These are phyloP conservation scores for Clivina fossor DNA, from an alignment of 2,888 invertebrate genomes.

Conservation along the genomic window DNA sequence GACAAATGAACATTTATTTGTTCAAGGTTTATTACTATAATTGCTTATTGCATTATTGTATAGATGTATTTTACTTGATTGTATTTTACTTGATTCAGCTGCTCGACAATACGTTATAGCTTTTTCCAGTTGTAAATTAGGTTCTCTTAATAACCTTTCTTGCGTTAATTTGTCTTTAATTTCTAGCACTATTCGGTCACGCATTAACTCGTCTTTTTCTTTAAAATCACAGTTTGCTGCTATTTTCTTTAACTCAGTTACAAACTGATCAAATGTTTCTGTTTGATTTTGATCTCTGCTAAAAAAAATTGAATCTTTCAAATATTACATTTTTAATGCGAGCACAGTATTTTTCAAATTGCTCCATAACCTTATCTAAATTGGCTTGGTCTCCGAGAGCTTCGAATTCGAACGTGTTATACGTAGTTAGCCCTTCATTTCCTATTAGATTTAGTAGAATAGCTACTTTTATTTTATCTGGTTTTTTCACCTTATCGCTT, in stretches of 20 bases:
- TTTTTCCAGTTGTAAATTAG: constrained; percentile 24
- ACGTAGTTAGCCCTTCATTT: constrained; percentile 36
- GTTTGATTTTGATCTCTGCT: constrained; percentile 34
- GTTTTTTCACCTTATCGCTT: constrained; percentile 35
- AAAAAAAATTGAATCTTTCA: constrained; percentile 39
- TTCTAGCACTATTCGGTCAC: constrained; percentile 32
- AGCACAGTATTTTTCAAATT: constrained; percentile 38
- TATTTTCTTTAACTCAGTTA: constrained; percentile 34
- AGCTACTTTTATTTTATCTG: constrained; percentile 37
- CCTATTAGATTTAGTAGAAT: constrained; percentile 38
- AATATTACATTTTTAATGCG: constrained; percentile 37
- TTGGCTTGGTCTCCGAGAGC: constrained; percentile 26
- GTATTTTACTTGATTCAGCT: constrained; percentile 32
- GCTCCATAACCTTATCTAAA: constrained; percentile 23
- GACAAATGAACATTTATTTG: no score
- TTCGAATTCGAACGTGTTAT: constrained; percentile 37
- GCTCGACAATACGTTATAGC: constrained; percentile 33
- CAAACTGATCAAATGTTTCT: constrained; percentile 37
- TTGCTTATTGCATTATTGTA: no score
- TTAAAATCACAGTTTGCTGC: constrained; percentile 37
- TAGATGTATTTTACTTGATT: no score
- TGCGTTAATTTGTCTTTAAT: constrained; percentile 27
- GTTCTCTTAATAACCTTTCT: constrained; percentile 29
- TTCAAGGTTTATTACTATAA: no score
- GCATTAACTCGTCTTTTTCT: constrained; percentile 34